Conservation (phyloP, 2,113 vertebrate species). For the Daubentonia madagascariensis region DNA sequence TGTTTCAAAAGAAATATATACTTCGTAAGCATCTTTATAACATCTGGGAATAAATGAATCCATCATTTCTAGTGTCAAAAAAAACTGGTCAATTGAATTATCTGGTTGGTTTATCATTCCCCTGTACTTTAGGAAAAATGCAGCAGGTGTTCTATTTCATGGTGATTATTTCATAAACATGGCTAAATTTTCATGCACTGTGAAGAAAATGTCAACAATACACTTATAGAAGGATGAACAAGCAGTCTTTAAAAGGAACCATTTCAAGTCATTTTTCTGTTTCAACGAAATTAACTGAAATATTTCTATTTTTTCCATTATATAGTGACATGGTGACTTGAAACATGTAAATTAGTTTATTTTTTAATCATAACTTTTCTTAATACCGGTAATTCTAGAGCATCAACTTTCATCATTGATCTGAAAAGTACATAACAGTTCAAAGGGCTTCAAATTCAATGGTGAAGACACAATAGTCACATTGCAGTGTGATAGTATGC, state of each 20-base stretch:
- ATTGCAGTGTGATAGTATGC: neutral
- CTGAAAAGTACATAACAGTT: neutral
- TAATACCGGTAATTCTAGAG: neutral
- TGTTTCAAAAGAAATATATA: neutral
- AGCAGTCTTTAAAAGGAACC: neutral
- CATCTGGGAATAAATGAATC: neutral
- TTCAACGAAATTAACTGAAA: neutral
- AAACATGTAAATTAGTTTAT: neutral
- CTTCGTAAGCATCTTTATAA: neutral
- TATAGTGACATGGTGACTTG: neutral
- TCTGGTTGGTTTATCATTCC: conserved; percentile 20
- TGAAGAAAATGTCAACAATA: conserved; percentile 34
- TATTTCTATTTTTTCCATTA: neutral
- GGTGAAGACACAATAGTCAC: neutral
- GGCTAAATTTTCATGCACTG: conserved; percentile 31
- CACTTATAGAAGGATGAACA: neutral
- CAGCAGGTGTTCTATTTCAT: conserved; percentile 60
- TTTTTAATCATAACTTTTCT: neutral
- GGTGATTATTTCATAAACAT: conserved; percentile 44
- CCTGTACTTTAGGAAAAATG: neutral
- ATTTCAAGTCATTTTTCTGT: neutral
- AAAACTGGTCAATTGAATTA: conserved; percentile 48
- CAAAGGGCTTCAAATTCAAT: neutral
- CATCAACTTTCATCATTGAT: neutral
- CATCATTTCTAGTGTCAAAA: conserved; percentile 26